Evolutionary conservation across 2,888 invertebrate genomes (phyloP), one percentile per base, ranked within the genome.

Genomic region (Pristionchus entomophagus): DNA sequence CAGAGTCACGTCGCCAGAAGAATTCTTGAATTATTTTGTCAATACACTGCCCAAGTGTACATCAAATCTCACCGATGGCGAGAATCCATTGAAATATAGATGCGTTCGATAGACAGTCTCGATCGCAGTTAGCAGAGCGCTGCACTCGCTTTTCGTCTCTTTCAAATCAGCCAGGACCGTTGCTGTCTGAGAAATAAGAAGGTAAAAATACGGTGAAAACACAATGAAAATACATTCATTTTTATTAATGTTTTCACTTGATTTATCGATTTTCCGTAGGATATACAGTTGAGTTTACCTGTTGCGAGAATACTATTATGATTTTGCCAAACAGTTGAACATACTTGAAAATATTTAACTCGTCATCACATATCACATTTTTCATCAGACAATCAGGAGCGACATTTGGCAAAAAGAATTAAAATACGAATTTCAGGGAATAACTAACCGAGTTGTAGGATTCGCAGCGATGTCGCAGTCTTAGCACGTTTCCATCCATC

Each of bases 1-100:
- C 29, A 89, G 38, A 19, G 83, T 62, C 12, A 83, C 65, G 12
- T 83, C 83, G 22, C 95, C 95, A 59, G n/a, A 5, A 5, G 3
- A 4, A 5, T 59, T 59, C 59, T 22, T 2, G 12, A 59, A 59
- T 26, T 53, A n/a, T n/a, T n/a, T n/a, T n/a, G n/a, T n/a, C n/a
- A 45, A 45, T 14, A 6, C 8, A 45, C 6, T 10, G 14, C 14
- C 45, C 45, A 45, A 45, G 45, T 12, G 5, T n/a, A 3, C 6
- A 22, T 26, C 2, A 26, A 59, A 26, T 8, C 59, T 26, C 5
- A 59, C 59, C n/a, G 59, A 59, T 26, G n/a, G 4, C 26, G 3
- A 1, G 26, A 59, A 59, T 22, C 26, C 26, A 26, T 59, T 59
- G 12, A 59, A 26, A 59, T 59, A 26, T 2, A 59, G 59, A 22